phyloP scores from a whole-genome alignment of 2,888 invertebrate species.

The Campoplex nolae region DNA sequence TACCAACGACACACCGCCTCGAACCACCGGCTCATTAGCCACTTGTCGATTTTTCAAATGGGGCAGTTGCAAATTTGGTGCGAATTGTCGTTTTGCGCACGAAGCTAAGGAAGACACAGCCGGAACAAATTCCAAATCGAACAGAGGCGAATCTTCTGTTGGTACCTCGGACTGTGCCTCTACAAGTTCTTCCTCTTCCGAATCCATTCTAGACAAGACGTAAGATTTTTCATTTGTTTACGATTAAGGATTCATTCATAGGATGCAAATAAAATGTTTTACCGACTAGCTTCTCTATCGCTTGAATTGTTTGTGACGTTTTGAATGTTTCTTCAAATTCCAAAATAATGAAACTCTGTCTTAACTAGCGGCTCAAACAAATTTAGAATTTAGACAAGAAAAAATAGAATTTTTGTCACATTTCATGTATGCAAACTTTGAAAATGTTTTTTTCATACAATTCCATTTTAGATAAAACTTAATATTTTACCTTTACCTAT shows the following conservation, averaged over 20 bases:
- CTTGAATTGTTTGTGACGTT: too few species aligned
- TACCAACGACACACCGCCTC: constrained; percentile 58
- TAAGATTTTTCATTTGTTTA: constrained; percentile 6
- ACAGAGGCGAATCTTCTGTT: constrained; percentile 47
- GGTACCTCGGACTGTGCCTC: constrained; percentile 46
- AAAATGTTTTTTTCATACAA: too few species aligned
- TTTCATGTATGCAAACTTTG: too few species aligned
- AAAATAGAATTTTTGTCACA: too few species aligned
- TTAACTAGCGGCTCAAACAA: too few species aligned
- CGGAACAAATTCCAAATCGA: constrained; percentile 40
- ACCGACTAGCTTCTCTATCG: too few species aligned
- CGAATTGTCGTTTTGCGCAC: constrained; percentile 80
- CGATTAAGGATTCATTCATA: background rate
- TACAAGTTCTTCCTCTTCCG: constrained; percentile 51
- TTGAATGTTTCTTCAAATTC: too few species aligned
- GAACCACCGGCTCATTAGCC: constrained; percentile 66
- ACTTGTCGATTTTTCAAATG: constrained; percentile 81
- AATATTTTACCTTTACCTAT: too few species aligned
- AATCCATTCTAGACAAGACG: constrained; percentile 55
- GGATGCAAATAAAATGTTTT: too few species aligned
- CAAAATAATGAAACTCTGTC: too few species aligned
- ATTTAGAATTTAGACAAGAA: too few species aligned
- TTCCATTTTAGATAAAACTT: too few species aligned
- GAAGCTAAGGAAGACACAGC: constrained; percentile 67
- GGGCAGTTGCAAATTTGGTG: constrained; percentile 81